Percentiles rank a stretch among this genome's conserved stretches.
Conservation (phyloP, 2,113 vertebrate genomes). For the Bucco capensis region DNA sequence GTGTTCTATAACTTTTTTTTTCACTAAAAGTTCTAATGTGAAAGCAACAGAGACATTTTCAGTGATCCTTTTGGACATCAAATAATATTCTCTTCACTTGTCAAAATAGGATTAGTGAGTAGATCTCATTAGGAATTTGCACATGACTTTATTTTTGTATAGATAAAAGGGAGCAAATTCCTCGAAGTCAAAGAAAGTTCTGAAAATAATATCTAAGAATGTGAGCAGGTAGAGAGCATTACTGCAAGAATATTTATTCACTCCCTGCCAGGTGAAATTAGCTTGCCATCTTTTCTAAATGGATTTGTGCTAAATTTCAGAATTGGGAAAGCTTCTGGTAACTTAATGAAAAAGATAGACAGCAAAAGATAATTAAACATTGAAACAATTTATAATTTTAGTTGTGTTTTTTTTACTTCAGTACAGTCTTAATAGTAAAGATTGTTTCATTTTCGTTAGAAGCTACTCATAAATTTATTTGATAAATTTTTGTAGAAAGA, state of each 20-base stretch:
- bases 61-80: constrained; percentile 9
- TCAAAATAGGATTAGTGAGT: constrained; percentile 49
- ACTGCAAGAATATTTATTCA: background rate
- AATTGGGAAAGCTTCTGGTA: background rate
- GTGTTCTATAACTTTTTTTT: background rate
- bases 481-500: background rate
- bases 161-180: constrained; percentile 56
- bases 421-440: background rate
- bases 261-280: background rate
- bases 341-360: background rate
- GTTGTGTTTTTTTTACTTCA: background rate
- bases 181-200: constrained; percentile 36
- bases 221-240: constrained; percentile 26
- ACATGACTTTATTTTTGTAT: constrained; percentile 38
- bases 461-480: background rate
- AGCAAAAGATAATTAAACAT: background rate
- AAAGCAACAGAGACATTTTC: constrained; percentile 1
- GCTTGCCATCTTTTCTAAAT: background rate
- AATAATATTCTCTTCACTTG: constrained; percentile 45
- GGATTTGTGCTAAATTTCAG: background rate
- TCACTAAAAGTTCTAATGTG: background rate
- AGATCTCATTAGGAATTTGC: constrained; percentile 61
- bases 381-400: background rate
- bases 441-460: background rate
- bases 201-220: constrained; percentile 13